phyloP scores from a whole-genome alignment of 2,888 invertebrate genomes.

The Candidula unifasciata region DNA sequence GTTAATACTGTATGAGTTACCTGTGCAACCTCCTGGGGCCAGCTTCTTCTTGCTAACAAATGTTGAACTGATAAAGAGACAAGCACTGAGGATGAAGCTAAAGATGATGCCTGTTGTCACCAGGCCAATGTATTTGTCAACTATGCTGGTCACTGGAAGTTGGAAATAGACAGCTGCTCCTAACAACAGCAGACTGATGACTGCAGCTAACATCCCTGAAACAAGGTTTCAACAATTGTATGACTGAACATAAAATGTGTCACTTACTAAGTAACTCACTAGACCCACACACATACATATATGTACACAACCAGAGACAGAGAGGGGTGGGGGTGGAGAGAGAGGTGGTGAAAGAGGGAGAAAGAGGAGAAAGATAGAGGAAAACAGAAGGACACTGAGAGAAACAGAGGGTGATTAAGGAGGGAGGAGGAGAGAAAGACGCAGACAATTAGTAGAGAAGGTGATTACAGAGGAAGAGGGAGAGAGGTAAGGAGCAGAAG shows the following conservation, averaged over 20 bases:
- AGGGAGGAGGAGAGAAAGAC: no score
- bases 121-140: conserved; percentile 82
- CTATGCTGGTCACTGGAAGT: conserved; percentile 66
- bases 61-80: conserved; percentile 82
- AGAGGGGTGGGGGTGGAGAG: no score
- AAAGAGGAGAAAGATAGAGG: no score
- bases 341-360: no score
- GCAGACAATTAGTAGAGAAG: no score
- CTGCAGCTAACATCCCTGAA: conserved; percentile 72
- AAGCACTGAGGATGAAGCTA: conserved; percentile 81
- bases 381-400: no score
- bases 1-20: conserved; percentile 55
- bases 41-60: conserved; percentile 80
- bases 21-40: conserved; percentile 81
- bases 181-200: conserved; percentile 68
- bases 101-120: conserved; percentile 81
- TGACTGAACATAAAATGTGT: background rate
- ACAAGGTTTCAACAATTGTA: background rate
- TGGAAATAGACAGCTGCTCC: conserved; percentile 65
- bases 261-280: no score
- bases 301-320: no score
- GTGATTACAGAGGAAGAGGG: no score
- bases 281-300: no score
- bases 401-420: no score
- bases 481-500: no score